A percentile compares a stretch with the other conserved stretches of the same genome.
Evolutionary conservation across 2,888 invertebrate genomes (phyloP).

Genomic region (Sarcophaga variegata): DNA sequence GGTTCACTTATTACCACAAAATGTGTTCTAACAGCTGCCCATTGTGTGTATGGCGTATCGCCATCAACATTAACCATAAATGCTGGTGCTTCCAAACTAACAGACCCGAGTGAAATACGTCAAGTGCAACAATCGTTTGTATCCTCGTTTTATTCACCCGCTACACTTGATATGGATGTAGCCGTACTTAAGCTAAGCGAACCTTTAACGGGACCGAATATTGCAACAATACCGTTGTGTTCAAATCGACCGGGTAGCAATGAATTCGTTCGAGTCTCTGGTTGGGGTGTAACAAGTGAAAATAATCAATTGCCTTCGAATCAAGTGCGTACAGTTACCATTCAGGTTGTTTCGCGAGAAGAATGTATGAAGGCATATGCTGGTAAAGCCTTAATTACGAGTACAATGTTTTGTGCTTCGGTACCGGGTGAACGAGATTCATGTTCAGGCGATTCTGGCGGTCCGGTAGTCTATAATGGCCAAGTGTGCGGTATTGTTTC

Average conservation of each 20-base stretch:
- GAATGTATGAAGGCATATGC: slow-evolving; percentile 72
- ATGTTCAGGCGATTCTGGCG: slow-evolving; percentile 80
- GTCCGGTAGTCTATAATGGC: slow-evolving; percentile 77
- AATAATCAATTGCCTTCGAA: slow-evolving; percentile 71
- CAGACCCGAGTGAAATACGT: slow-evolving; percentile 69
- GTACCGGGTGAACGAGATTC: slow-evolving; percentile 76
- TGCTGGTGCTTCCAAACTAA: slow-evolving; percentile 74
- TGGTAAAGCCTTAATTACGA: slow-evolving; percentile 73
- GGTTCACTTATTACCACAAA: slow-evolving; percentile 75
- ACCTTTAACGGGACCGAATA: slow-evolving; percentile 63
- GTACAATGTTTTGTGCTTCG: slow-evolving; percentile 79
- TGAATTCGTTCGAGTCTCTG: slow-evolving; percentile 75
- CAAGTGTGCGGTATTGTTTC: slow-evolving; percentile 87
- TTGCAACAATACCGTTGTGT: slow-evolving; percentile 73
- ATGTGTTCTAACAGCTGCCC: slow-evolving; percentile 78
- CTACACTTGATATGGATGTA: slow-evolving; percentile 77
- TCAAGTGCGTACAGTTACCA: slow-evolving; percentile 74
- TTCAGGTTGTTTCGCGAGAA: slow-evolving; percentile 71
- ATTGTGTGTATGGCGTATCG: slow-evolving; percentile 74
- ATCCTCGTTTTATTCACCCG: slow-evolving; percentile 65
- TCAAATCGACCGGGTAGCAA: slow-evolving; percentile 68
- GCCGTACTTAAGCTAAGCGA: slow-evolving; percentile 74
- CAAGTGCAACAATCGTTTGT: slow-evolving; percentile 68
- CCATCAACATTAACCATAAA: slow-evolving; percentile 72
- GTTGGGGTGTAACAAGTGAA: slow-evolving; percentile 77